These are phyloP conservation scores for Conops quadrifasciatus DNA, from an alignment of 2,888 invertebrate species.

Conservation along the genomic window DNA sequence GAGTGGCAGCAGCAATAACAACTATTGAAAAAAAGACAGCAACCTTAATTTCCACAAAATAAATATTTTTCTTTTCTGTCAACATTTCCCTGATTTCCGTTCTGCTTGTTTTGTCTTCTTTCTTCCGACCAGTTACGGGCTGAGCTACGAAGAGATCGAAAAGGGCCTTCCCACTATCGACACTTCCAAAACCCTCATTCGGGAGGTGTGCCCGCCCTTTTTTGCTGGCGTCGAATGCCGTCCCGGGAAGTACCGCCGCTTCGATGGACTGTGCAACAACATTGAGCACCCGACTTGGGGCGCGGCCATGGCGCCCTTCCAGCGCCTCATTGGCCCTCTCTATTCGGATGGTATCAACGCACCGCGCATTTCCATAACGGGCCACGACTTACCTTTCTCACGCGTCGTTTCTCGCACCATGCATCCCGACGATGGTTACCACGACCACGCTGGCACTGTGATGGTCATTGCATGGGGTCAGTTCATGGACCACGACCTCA, in stretches of 20 bases:
- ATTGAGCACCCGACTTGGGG: constrained; percentile 91
- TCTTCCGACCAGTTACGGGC: constrained; percentile 73
- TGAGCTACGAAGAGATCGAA: constrained; percentile 86
- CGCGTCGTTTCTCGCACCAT: constrained; percentile 88
- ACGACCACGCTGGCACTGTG: constrained; percentile 92
- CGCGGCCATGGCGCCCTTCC: constrained; percentile 83
- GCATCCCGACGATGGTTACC: constrained; percentile 92
- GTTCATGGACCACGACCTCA: constrained; percentile 94
- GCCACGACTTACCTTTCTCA: constrained; percentile 80
- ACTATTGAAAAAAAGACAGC: not conserved
- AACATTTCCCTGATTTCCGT: not conserved
- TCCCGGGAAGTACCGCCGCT: constrained; percentile 85
- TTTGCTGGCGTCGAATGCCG: constrained; percentile 88
- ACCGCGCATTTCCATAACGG: constrained; percentile 82
- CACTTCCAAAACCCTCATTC: constrained; percentile 85
- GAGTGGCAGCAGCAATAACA: not conserved
- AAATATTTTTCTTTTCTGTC: not conserved
- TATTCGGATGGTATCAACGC: constrained; percentile 86
- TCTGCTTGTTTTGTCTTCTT: constrained; percentile 25
- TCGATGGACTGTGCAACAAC: constrained; percentile 90
- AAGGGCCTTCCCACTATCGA: constrained; percentile 87
- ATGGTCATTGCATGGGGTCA: constrained; percentile 93
- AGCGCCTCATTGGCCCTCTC: constrained; percentile 79
- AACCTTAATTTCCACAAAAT: not conserved
- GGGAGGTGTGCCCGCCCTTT: constrained; percentile 87